Percentiles rank a stretch among this genome's conserved stretches.
These are phyloP conservation scores for Tychaedon coryphoeus DNA, from an alignment of 2,113 vertebrate species.

Conservation along the genomic window DNA sequence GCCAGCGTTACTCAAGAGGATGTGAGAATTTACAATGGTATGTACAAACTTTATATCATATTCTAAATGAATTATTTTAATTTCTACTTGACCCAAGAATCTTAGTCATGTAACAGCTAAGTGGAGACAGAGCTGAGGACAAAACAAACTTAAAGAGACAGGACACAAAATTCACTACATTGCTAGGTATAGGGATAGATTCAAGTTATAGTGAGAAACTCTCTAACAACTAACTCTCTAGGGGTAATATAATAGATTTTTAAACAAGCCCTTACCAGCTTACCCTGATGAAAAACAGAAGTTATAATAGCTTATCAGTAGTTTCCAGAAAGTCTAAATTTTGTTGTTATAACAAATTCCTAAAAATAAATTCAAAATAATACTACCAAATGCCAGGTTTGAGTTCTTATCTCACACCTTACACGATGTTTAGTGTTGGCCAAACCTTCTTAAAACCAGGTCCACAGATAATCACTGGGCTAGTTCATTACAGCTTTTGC, in stretches of 20 bases:
- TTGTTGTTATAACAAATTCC: neutral
- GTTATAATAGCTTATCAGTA: neutral
- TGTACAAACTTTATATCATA: neutral
- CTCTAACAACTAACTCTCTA: neutral
- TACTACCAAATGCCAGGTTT: neutral
- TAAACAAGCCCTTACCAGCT: neutral
- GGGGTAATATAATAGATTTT: neutral
- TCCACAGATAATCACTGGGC: neutral
- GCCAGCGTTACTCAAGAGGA: slow-evolving; percentile 83
- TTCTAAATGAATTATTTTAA: neutral
- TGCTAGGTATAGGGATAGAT: neutral
- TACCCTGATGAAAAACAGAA: neutral
- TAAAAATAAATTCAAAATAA: neutral
- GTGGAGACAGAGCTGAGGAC: neutral
- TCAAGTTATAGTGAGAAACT: neutral
- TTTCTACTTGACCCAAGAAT: neutral
- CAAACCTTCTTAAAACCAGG: neutral
- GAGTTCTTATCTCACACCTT: neutral
- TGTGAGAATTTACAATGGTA: slow-evolving; percentile 81
- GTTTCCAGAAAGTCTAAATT: neutral
- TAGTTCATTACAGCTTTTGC: neutral
- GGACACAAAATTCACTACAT: neutral
- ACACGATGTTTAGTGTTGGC: neutral
- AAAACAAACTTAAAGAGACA: neutral
- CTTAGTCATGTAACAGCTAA: neutral